Evolutionary conservation across 2,113 vertebrate genomes (phyloP).

Genomic region (Sminthopsis crassicaudata): DNA sequence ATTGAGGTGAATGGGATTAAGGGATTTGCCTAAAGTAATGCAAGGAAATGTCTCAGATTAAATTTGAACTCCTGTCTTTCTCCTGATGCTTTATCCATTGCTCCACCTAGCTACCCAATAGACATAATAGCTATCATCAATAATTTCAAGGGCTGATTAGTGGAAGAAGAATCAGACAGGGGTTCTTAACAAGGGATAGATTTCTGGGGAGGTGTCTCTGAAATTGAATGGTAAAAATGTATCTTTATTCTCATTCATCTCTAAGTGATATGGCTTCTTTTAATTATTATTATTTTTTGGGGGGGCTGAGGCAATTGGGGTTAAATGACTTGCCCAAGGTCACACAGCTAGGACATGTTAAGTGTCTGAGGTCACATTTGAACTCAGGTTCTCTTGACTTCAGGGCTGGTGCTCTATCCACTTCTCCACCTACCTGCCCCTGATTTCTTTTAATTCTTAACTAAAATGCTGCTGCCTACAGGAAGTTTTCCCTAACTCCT

Average conservation of each 20-base stretch:
- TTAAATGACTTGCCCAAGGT: no score
- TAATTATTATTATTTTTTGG: no score
- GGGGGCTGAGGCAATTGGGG: no score
- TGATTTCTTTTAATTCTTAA: neutral
- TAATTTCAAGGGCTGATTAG: neutral
- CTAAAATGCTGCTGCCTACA: neutral
- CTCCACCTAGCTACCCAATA: neutral
- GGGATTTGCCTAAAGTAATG: no score
- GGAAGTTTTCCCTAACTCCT: neutral
- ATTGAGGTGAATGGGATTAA: neutral
- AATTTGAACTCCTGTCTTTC: neutral
- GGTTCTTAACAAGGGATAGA: neutral
- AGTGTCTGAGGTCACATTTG: no score
- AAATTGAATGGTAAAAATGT: neutral
- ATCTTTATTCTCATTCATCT: neutral
- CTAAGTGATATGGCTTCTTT: neutral
- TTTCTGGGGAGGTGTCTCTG: no score
- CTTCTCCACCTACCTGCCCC: no score
- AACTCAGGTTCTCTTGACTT: no score
- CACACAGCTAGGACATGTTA: no score
- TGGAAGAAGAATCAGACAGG: neutral
- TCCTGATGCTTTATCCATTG: neutral
- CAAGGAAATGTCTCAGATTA: neutral
- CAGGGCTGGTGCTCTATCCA: no score
- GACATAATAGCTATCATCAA: neutral